These are phyloP conservation scores for Bombus picipes DNA, from an alignment of 1,140 invertebrate species.

Conservation along the genomic window DNA sequence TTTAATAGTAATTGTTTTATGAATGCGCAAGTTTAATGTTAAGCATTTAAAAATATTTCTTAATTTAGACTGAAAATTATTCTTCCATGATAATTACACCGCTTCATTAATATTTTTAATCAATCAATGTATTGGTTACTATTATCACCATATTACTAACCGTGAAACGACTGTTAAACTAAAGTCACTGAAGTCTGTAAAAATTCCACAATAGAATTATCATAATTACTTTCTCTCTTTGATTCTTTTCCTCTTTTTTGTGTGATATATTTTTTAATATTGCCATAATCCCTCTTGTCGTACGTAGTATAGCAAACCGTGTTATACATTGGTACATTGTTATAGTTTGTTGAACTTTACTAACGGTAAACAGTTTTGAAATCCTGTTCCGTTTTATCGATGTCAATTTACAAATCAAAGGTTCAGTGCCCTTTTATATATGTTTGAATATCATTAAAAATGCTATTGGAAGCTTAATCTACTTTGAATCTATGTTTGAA, in stretches of 20 bases:
- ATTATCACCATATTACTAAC: too few relatives aligned
- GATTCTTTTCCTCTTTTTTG: background rate
- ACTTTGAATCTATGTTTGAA: background rate
- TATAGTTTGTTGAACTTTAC: conserved; percentile 4
- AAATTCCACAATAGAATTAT: background rate
- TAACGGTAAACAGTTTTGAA: background rate
- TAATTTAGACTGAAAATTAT: too few relatives aligned
- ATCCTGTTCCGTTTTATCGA: background rate
- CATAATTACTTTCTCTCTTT: background rate
- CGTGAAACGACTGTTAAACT: too few relatives aligned
- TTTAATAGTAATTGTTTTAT: too few relatives aligned
- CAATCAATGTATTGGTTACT: too few relatives aligned
- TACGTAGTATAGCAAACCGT: background rate
- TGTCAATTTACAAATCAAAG: background rate
- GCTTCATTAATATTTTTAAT: too few relatives aligned
- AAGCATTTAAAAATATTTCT: too few relatives aligned
- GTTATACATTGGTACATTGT: background rate
- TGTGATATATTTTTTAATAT: background rate
- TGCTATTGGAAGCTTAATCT: background rate
- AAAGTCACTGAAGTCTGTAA: background rate
- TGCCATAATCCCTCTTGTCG: background rate
- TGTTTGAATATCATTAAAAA: background rate
- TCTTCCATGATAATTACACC: too few relatives aligned
- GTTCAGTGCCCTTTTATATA: background rate
- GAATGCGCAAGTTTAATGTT: too few relatives aligned